Evolutionary conservation across 2,888 invertebrate genomes (phyloP), one percentile per base, ranked within the genome.

Genomic region (Tachina lurida): DNA sequence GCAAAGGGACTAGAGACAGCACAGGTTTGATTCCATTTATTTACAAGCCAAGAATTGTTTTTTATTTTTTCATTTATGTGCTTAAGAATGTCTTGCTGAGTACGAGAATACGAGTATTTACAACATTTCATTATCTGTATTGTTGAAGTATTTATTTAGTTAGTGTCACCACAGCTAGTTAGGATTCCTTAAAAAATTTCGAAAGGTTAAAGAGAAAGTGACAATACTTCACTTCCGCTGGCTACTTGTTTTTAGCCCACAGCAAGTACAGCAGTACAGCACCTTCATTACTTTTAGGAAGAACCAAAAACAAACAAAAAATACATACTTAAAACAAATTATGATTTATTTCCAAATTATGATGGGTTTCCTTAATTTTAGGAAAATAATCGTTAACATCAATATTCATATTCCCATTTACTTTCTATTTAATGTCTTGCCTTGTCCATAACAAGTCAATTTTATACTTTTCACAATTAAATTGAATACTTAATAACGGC

Each of bases 271-370:
- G 22, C 22, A n/a, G n/a, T n/a, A n/a, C 22, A 22, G n/a, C 43
- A 79, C 47, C 76, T 71, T 80, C 41, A 68, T 77, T 80, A 71
- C 56, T 52, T 56, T 39, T 49, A 54, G 7, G 13, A 12, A 41
- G 19, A 22, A 9, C 43, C 8, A 45, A 47, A 13, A n/a, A n/a
- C n/a, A 58, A 22, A 47, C 58, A 47, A 47, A 4, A 62, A 17
- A 13, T 49, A 74, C 39, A 1, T 45, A 73, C 52, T 73, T 54
- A 43, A 62, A 81, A 75, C 19, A 49, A 83, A 86, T 80, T 86
- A 86, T 86, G 86, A 86, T 86, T 86, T 86, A 80, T 86, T 75
- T 19, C 13, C 49, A 73, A 79, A 63, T 63, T 77, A 63, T 74
- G 63, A 58, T 41, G 54, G 39, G 0, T 68, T n/a, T 49, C 7